phyloP scores from a whole-genome alignment of 2,797 vertebrate genomes.

The Pygocentrus nattereri region DNA sequence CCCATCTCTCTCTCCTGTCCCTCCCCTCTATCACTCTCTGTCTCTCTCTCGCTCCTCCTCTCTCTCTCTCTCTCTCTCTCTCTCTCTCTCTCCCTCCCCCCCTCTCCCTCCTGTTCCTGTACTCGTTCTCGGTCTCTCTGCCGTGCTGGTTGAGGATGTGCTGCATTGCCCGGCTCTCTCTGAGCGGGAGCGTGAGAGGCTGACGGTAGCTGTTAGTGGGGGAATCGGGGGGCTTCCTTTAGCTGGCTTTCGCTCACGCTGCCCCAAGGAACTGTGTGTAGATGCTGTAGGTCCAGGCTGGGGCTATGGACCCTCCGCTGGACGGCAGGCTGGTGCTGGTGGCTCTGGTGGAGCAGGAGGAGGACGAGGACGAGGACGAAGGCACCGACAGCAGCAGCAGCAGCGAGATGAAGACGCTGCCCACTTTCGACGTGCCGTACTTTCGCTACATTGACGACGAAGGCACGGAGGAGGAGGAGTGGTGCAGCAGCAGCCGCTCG shows the following conservation, averaged over 20 bases:
- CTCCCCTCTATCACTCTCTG: too few species aligned
- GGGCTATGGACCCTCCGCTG: conserved; percentile 72
- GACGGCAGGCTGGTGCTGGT: conserved; percentile 76
- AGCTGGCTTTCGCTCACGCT: conserved; percentile 30
- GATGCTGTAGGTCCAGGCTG: conserved; percentile 56
- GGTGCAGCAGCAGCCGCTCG: conserved; percentile 94
- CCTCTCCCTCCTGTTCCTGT: conserved; percentile 48
- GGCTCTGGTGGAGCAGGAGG: conserved; percentile 82
- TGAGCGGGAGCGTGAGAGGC: conserved; percentile 64
- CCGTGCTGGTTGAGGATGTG: conserved; percentile 58
- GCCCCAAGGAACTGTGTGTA: conserved; percentile 10
- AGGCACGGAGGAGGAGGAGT: conserved; percentile 83
- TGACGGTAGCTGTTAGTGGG: conserved; percentile 16
- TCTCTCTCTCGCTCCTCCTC: too few species aligned
- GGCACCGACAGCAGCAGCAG: conserved; percentile 68
- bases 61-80: conserved; percentile 45
- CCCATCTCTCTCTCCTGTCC: too few species aligned
- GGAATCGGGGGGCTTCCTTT: conserved; percentile 58
- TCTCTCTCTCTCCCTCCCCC: conserved; percentile 60
- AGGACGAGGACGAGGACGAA: conserved; percentile 77
- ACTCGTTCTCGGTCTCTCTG: conserved; percentile 52
- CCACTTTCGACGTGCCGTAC: conserved; percentile 97
- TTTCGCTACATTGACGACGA: conserved; percentile 99
- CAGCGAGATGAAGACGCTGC: conserved; percentile 79
- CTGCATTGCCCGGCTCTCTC: conserved; percentile 54